Percentiles rank a stretch among this genome's conserved stretches.
These are phyloP conservation scores for Uria lomvia DNA, from an alignment of 2,113 vertebrate species.

Conservation along the genomic window DNA sequence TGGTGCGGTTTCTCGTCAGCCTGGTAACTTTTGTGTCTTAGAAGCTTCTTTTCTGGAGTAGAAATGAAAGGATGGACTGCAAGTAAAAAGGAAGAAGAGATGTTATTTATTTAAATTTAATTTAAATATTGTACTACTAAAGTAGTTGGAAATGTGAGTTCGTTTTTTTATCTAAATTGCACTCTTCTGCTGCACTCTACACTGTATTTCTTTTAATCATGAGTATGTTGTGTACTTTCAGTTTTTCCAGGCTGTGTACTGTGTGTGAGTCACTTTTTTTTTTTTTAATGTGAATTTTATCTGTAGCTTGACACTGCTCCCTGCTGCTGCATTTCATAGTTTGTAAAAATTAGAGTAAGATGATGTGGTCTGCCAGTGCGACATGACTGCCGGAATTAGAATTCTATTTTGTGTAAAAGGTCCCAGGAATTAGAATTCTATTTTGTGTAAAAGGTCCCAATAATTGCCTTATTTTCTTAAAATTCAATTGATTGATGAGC, in stretches of 20 bases:
- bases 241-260: background rate
- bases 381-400: background rate
- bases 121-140: background rate
- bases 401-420: background rate
- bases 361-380: background rate
- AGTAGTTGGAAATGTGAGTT: background rate
- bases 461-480: background rate
- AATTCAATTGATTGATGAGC: background rate
- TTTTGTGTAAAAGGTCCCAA: background rate
- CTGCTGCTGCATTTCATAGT: background rate
- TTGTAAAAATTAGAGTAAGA: background rate
- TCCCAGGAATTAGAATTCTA: background rate
- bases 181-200: background rate
- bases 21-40: background rate
- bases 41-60: background rate
- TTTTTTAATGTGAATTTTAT: background rate
- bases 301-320: background rate
- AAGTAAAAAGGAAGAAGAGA: background rate
- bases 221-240: background rate
- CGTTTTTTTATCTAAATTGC: background rate
- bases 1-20: background rate
- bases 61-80: background rate
- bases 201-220: background rate
- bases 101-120: background rate
- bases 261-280: background rate